phyloP scores from a whole-genome alignment of 2,888 invertebrate species.

The Rotaria magnacalcarata region DNA sequence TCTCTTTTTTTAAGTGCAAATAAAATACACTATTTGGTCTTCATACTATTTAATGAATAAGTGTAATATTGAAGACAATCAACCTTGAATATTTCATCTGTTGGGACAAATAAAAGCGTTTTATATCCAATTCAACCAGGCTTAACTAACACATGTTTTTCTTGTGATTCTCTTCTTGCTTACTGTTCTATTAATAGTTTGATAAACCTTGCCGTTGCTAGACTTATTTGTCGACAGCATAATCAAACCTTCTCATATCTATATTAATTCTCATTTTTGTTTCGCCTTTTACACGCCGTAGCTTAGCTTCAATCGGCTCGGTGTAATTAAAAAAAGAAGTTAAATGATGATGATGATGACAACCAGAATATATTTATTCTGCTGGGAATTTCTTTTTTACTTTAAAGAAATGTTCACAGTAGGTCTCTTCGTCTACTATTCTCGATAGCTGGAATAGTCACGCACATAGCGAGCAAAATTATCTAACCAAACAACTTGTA shows the following conservation, averaged over 20 bases:
- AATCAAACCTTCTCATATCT: constrained; percentile 10
- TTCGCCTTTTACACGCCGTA: not conserved
- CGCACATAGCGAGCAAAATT: not conserved
- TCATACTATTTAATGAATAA: not conserved
- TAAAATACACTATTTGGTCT: not conserved
- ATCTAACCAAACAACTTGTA: not conserved
- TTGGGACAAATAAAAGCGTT: not conserved
- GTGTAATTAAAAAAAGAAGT: constrained; percentile 17
- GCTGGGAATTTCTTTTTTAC: not conserved
- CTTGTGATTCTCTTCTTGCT: not conserved
- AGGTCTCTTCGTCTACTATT: not conserved
- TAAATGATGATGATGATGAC: constrained; percentile 6
- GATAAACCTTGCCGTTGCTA: not conserved
- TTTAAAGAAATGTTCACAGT: not conserved
- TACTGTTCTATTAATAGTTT: not conserved
- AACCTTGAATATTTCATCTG: not conserved
- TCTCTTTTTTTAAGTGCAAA: not conserved
- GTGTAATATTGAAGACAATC: not conserved
- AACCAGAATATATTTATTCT: not conserved
- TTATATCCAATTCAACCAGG: not conserved
- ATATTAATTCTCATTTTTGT: not conserved
- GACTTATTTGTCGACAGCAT: not conserved
- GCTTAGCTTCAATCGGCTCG: not conserved
- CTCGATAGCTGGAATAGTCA: not conserved
- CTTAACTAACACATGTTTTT: not conserved